Evolutionary conservation across 2,113 vertebrate species (phyloP).

Genomic region (Stercorarius parasiticus): DNA sequence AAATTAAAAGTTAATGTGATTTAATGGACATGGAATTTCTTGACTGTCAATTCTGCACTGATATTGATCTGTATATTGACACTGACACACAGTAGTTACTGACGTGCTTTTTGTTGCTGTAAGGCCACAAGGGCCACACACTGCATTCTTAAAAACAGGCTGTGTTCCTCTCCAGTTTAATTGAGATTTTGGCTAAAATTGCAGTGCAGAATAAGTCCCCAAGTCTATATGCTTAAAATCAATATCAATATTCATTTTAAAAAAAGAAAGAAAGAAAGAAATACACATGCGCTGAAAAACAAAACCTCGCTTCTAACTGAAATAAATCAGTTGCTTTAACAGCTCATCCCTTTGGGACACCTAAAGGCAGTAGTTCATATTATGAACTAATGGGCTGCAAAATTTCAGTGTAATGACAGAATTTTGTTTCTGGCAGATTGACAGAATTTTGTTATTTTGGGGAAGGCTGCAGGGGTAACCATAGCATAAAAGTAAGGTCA

Average conservation of each 20-base stretch:
- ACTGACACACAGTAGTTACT: neutral
- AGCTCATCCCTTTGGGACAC: constrained; percentile 4
- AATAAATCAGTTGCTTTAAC: constrained; percentile 3
- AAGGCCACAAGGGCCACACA: neutral
- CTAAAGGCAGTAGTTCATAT: constrained; percentile 38
- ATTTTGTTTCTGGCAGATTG: constrained; percentile 61
- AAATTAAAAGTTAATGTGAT: neutral
- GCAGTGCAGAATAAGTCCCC: neutral
- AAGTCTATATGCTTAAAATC: neutral
- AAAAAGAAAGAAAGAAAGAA: neutral
- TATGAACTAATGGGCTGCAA: constrained; percentile 62
- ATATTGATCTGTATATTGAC: neutral
- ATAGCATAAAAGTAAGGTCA: constrained; percentile 59
- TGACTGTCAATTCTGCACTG: neutral
- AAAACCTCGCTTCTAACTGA: neutral
- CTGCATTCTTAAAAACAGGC: neutral
- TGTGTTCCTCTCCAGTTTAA: neutral
- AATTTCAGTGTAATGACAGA: constrained; percentile 61
- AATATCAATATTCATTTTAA: neutral
- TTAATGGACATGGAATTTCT: neutral
- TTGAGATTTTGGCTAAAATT: neutral
- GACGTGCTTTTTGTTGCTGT: neutral
- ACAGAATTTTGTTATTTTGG: constrained; percentile 30
- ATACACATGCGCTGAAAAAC: neutral
- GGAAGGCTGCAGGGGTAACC: constrained; percentile 47